These are phyloP conservation scores for Rhizomys pruinosus DNA, from an alignment of 2,113 vertebrate genomes.

Conservation along the genomic window DNA sequence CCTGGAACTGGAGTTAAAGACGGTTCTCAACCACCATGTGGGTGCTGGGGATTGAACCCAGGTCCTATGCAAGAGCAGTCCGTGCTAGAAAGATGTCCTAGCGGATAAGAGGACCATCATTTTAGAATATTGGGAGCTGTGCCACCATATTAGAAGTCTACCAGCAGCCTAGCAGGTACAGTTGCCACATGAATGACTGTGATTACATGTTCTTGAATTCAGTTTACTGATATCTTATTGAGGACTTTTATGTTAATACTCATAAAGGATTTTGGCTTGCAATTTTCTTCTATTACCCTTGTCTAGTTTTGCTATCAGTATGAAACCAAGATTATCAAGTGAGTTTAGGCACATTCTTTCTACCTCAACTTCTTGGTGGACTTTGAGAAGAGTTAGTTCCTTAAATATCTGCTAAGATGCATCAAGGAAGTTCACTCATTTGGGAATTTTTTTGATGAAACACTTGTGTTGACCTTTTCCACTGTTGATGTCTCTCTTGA, in stretches of 20 bases:
- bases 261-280: too few species aligned
- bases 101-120: too few species aligned
- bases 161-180: too few species aligned
- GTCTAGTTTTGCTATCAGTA: not conserved
- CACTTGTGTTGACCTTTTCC: not conserved
- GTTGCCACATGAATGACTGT: not conserved
- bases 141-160: too few species aligned
- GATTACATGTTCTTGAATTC: not conserved
- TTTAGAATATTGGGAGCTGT: too few species aligned
- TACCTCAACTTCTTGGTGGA: not conserved
- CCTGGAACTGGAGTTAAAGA: too few species aligned
- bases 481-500: not conserved
- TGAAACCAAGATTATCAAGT: not conserved
- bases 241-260: not conserved
- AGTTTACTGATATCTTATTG: not conserved
- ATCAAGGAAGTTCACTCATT: too few species aligned
- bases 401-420: not conserved
- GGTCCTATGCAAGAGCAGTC: too few species aligned
- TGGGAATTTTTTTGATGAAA: not conserved
- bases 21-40: too few species aligned
- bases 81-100: too few species aligned
- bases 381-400: not conserved
- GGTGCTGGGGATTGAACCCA: too few species aligned
- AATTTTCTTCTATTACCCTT: not conserved
- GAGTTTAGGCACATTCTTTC: not conserved